phyloP scores from a whole-genome alignment of 1,140 invertebrate species.

The Platyura marginata region DNA sequence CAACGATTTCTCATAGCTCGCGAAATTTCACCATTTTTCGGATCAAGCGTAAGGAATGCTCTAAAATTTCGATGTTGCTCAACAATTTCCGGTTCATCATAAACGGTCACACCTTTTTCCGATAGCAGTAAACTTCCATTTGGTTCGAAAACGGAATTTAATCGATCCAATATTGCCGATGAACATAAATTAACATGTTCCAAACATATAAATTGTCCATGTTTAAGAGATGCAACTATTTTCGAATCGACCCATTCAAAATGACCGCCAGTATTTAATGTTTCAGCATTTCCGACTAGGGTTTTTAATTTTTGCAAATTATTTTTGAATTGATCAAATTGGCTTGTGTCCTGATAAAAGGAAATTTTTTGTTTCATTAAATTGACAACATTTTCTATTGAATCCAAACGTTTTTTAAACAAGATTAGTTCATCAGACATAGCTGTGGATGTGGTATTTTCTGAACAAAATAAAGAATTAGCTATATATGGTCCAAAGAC shows the following conservation, averaged over 20 bases:
- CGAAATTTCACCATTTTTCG: conserved; percentile 87
- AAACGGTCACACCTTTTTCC: conserved; percentile 65
- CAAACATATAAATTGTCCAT: conserved; percentile 28
- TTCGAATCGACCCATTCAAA: conserved; percentile 98
- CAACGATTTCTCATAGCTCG: conserved; percentile 96
- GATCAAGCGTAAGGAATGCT: conserved; percentile 89
- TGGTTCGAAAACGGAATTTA: conserved; percentile 90
- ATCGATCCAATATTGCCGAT: conserved; percentile 85
- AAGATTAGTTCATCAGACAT: conserved; percentile 10
- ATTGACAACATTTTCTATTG: too few species aligned
- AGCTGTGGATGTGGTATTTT: neutral
- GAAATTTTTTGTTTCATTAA: too few species aligned
- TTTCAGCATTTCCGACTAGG: conserved; percentile 31
- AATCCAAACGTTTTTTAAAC: neutral
- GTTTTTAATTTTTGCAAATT: conserved; percentile 14
- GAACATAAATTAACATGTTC: conserved; percentile 97
- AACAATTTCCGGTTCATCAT: conserved; percentile 54
- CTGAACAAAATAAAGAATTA: neutral
- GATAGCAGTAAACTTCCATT: conserved; percentile 75
- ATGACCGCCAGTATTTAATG: conserved; percentile 58
- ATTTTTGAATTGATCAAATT: neutral
- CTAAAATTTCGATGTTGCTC: conserved; percentile 82
- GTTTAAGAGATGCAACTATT: conserved; percentile 47
- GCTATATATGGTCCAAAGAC: neutral
- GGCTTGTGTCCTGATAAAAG: neutral